Conservation (phyloP, 2,888 invertebrate species). For the Clusia tigrina region DNA sequence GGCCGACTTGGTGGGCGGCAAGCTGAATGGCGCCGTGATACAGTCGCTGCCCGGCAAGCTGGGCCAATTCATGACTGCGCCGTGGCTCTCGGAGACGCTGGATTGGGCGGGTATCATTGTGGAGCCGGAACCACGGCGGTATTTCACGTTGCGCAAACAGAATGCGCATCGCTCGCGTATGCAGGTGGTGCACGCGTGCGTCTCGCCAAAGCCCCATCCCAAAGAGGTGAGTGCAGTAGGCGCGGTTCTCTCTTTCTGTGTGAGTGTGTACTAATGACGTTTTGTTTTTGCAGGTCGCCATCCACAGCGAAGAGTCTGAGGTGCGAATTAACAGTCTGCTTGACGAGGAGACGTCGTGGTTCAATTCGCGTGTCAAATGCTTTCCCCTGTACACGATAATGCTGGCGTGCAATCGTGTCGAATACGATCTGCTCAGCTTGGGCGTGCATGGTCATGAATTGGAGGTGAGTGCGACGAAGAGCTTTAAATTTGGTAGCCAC, state of each 20-base stretch:
- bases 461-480: constrained; percentile 50
- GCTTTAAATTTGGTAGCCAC: background rate
- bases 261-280: background rate
- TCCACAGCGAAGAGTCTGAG: constrained; percentile 65
- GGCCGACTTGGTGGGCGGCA: constrained; percentile 58
- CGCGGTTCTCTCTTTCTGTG: no score
- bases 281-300: constrained; percentile 64
- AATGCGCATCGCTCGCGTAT: constrained; percentile 69
- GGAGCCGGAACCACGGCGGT: constrained; percentile 81
- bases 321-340: constrained; percentile 67
- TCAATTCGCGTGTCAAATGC: constrained; percentile 80
- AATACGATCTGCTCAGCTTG: constrained; percentile 76
- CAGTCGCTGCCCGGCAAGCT: constrained; percentile 71
- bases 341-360: constrained; percentile 68
- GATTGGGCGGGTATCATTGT: constrained; percentile 80
- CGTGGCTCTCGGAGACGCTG: constrained; percentile 75
- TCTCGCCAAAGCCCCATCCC: constrained; percentile 79
- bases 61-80: constrained; percentile 71
- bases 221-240: constrained; percentile 71
- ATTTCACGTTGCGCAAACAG: constrained; percentile 71
- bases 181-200: constrained; percentile 78
- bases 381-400: constrained; percentile 84
- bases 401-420: constrained; percentile 76
- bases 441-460: constrained; percentile 65
- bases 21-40: constrained; percentile 74